These are phyloP conservation scores for Spilogale gracilis DNA, from an alignment of 2,113 vertebrate species.

Conservation along the genomic window DNA sequence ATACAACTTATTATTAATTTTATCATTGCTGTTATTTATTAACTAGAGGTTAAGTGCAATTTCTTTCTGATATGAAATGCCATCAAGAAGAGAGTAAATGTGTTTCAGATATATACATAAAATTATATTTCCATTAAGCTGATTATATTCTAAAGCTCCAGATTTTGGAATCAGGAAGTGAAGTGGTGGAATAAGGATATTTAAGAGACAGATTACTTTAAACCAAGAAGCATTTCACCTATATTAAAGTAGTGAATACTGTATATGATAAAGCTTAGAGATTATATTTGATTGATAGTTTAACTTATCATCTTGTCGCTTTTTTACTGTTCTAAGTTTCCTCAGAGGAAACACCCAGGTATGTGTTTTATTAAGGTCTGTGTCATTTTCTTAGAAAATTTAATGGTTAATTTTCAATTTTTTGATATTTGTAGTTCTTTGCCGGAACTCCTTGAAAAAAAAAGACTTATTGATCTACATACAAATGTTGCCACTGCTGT, in stretches of 20 bases:
- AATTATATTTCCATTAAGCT: conserved; percentile 51
- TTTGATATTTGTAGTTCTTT: conserved; percentile 93
- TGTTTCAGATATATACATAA: conserved; percentile 39
- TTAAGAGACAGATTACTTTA: conserved; percentile 30
- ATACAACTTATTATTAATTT: conserved; percentile 19
- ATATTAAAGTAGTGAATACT: background rate
- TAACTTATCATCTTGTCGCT: conserved; percentile 15
- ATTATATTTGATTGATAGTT: background rate
- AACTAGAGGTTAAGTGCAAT: background rate
- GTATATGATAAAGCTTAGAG: background rate
- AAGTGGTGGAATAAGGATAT: conserved; percentile 41
- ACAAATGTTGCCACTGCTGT: conserved; percentile 98
- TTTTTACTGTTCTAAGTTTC: conserved; percentile 44
- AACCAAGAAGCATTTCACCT: conserved; percentile 14
- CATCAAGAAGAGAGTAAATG: background rate
- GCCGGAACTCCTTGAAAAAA: conserved; percentile 98
- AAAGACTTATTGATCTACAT: conserved; percentile 98
- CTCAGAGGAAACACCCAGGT: background rate
- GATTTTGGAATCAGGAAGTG: conserved; percentile 7
- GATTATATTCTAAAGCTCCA: conserved; percentile 58
- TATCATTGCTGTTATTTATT: background rate
- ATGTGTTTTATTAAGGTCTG: conserved; percentile 48
- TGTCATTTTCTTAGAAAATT: conserved; percentile 57
- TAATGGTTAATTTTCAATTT: conserved; percentile 74
- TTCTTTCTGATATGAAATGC: conserved; percentile 33